A percentile compares a stretch with the other conserved stretches of the same genome.
phyloP scores from a whole-genome alignment of 2,888 invertebrate species.

The Cataglyphis cursor region DNA sequence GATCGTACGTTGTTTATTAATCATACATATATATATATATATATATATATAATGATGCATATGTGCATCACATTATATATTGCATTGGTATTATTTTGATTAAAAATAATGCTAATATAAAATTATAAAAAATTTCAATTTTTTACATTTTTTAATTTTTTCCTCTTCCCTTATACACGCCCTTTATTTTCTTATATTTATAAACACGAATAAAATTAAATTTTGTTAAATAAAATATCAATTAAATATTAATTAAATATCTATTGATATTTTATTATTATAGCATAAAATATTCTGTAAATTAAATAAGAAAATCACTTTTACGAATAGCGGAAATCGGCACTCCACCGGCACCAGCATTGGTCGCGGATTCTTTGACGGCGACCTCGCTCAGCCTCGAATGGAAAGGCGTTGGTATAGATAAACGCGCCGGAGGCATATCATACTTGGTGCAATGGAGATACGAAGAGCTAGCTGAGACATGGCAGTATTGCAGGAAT shows the following conservation, averaged over 20 bases:
- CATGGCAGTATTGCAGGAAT: constrained; percentile 95
- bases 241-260: constrained; percentile 21
- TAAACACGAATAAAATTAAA: constrained; percentile 1
- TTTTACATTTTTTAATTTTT: neutral
- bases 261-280: neutral
- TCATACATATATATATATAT: neutral
- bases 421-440: constrained; percentile 87
- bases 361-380: constrained; percentile 92
- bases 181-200: neutral
- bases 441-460: constrained; percentile 91
- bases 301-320: constrained; percentile 12
- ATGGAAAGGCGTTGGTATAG: constrained; percentile 89
- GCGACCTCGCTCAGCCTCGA: constrained; percentile 93
- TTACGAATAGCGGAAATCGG: constrained; percentile 89
- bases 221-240: neutral
- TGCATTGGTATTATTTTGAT: neutral
- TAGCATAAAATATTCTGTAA: neutral
- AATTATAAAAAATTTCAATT: neutral
- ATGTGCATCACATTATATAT: neutral
- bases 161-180: no score
- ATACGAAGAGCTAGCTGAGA: constrained; percentile 90
- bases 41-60: no score
- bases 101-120: neutral
- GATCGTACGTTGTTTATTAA: constrained; percentile 58
- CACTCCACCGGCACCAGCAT: constrained; percentile 91